Evolutionary conservation across 2,888 invertebrate genomes (phyloP).

Genomic region (Drosophila siamana): DNA sequence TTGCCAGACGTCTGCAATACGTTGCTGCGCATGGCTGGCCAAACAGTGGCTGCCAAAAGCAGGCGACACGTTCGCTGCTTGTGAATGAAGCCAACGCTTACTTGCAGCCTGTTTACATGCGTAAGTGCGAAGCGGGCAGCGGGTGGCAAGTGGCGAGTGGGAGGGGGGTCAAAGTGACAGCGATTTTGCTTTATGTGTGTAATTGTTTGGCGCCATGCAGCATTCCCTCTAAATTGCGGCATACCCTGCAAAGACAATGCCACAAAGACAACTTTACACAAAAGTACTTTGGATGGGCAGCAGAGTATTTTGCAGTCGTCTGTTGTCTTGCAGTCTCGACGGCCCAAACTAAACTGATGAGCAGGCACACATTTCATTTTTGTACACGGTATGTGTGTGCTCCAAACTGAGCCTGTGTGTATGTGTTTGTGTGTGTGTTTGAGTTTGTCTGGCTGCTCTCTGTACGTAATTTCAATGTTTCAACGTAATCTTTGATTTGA

Average conservation of each 20-base stretch:
- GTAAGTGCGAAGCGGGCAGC: background rate
- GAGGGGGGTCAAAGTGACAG: slow-evolving; percentile 70
- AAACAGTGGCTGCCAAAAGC: slow-evolving; percentile 59
- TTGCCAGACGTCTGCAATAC: slow-evolving; percentile 52
- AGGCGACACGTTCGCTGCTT: slow-evolving; percentile 29
- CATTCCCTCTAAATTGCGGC: no score
- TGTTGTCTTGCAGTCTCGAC: slow-evolving; percentile 22
- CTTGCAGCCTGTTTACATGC: slow-evolving; percentile 47
- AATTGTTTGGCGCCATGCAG: slow-evolving; percentile 68
- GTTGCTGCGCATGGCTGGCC: slow-evolving; percentile 47
- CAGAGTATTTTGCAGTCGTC: slow-evolving; percentile 14
- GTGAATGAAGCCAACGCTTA: slow-evolving; percentile 64
- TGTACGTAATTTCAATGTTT: slow-evolving; percentile 78
- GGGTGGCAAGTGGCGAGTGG: slow-evolving; percentile 10
- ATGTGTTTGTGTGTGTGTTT: slow-evolving; percentile 32
- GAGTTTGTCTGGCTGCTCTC: slow-evolving; percentile 51
- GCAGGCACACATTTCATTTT: slow-evolving; percentile 54
- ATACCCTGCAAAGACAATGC: no score
- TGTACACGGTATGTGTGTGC: slow-evolving; percentile 17
- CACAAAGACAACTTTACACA: no score
- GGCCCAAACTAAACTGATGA: slow-evolving; percentile 61
- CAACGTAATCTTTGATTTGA: slow-evolving; percentile 82
- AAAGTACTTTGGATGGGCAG: no score
- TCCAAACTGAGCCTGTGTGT: background rate
- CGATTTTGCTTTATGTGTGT: slow-evolving; percentile 69